phyloP scores from a whole-genome alignment of 1,140 invertebrate species.

The Macrobrachium rosenbergii region DNA sequence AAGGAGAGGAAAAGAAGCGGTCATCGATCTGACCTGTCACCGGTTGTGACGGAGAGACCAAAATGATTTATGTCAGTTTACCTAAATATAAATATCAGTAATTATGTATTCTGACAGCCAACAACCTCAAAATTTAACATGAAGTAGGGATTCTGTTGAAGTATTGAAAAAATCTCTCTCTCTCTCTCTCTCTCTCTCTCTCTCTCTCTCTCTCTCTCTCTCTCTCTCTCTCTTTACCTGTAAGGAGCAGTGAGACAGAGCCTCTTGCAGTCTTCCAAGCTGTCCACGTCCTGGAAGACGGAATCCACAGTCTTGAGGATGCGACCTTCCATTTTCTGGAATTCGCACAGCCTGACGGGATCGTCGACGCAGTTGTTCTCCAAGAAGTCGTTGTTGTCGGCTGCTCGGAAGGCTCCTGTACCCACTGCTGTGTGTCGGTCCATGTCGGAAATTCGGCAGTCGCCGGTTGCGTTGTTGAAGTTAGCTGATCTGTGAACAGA shows the following conservation, averaged over 20 bases:
- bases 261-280: constrained; percentile 72
- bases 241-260: constrained; percentile 71
- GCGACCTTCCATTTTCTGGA: constrained; percentile 70
- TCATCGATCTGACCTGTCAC: neutral
- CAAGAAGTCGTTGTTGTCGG: constrained; percentile 65
- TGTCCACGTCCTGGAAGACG: constrained; percentile 69
- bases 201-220: neutral
- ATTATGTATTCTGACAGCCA: too few species aligned
- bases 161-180: neutral
- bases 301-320: constrained; percentile 74
- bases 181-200: neutral
- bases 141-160: too few species aligned
- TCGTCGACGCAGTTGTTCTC: constrained; percentile 74
- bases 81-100: too few species aligned
- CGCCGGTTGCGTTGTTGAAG: constrained; percentile 70
- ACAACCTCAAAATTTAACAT: too few species aligned
- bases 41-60: too few species aligned
- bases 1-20: neutral
- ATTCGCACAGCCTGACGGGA: constrained; percentile 73
- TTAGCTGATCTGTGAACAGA: constrained; percentile 70
- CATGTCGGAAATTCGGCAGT: constrained; percentile 73
- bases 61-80: too few species aligned
- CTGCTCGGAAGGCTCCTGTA: constrained; percentile 65
- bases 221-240: constrained; percentile 31
- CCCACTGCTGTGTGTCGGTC: constrained; percentile 71